phyloP scores from a whole-genome alignment of 2,888 invertebrate genomes.

The Aspidiotus rigidus region DNA sequence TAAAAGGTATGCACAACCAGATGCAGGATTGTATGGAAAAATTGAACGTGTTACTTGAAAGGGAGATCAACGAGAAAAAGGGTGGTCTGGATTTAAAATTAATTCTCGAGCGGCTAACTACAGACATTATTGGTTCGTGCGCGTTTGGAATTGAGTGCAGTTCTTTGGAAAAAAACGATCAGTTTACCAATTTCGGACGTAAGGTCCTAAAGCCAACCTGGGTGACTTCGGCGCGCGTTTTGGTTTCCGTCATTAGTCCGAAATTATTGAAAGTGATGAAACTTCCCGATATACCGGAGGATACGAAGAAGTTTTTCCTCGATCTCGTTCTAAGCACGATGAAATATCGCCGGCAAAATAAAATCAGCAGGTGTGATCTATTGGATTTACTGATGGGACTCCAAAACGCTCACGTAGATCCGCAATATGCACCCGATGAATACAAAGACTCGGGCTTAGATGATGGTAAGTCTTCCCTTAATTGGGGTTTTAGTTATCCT shows the following conservation, averaged over 20 bases:
- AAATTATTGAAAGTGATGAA: constrained; percentile 34
- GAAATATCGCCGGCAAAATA: constrained; percentile 6
- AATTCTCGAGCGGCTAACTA: constrained; percentile 15
- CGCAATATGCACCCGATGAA: constrained; percentile 3
- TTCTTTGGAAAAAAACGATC: constrained; percentile 35
- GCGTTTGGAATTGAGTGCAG: constrained; percentile 26
- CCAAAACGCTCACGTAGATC: constrained; percentile 14
- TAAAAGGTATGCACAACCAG: constrained; percentile 39
- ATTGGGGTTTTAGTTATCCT: no score
- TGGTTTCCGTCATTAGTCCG: constrained; percentile 34
- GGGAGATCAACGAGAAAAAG: neutral
- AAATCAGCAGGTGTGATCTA: constrained; percentile 15
- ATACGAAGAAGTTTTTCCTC: constrained; percentile 39
- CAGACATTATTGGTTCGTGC: constrained; percentile 22
- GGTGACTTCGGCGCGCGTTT: constrained; percentile 37
- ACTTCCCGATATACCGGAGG: constrained; percentile 36
- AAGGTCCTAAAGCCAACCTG: neutral
- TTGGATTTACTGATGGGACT: constrained; percentile 33
- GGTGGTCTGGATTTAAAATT: constrained; percentile 3
- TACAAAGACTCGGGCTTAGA: no score
- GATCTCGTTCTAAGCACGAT: constrained; percentile 36
- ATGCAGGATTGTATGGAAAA: constrained; percentile 28
- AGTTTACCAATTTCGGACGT: constrained; percentile 12
- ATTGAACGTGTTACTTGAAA: constrained; percentile 16
- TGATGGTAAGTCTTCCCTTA: no score